Percentiles rank a stretch among this genome's conserved stretches.
Evolutionary conservation across 2,113 vertebrate species (phyloP).

Genomic region (Porphyrio hochstetteri): DNA sequence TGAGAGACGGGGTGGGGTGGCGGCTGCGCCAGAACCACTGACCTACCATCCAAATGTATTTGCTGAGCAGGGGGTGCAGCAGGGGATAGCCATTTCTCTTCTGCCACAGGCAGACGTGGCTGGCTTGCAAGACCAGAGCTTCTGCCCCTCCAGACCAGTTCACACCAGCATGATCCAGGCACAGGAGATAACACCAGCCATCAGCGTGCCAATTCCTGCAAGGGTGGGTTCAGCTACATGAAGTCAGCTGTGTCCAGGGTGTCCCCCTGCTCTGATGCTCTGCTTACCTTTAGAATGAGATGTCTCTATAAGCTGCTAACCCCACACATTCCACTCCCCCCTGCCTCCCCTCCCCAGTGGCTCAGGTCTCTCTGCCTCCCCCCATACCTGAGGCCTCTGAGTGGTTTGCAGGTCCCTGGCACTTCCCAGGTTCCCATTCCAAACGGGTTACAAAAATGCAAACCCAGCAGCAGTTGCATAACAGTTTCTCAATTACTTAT

Average conservation of each 20-base stretch:
- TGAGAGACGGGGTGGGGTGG: not conserved
- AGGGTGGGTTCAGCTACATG: fast-evolving
- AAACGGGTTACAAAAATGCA: not conserved
- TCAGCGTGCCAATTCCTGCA: not conserved
- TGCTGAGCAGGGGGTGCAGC: not conserved
- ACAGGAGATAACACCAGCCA: not conserved
- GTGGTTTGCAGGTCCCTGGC: not conserved
- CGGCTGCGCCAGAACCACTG: not conserved
- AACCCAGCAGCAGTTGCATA: not conserved
- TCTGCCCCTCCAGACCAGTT: not conserved
- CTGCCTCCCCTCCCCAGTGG: too few relatives aligned
- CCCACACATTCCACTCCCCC: too few relatives aligned
- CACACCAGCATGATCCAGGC: not conserved
- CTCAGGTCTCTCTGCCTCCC: not conserved
- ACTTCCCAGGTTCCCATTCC: fast-evolving
- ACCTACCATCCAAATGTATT: not conserved
- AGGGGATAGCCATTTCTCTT: not conserved
- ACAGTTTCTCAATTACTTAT: not conserved
- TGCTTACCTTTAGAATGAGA: not conserved
- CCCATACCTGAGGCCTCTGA: not conserved
- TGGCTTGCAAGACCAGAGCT: not conserved
- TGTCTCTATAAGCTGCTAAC: not conserved
- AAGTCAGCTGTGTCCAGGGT: too few relatives aligned
- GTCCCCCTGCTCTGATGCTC: fast-evolving
- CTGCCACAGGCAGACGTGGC: fast-evolving